Evolutionary conservation across 1,140 invertebrate genomes (phyloP).

Genomic region (Cardiocondyla obscurior): DNA sequence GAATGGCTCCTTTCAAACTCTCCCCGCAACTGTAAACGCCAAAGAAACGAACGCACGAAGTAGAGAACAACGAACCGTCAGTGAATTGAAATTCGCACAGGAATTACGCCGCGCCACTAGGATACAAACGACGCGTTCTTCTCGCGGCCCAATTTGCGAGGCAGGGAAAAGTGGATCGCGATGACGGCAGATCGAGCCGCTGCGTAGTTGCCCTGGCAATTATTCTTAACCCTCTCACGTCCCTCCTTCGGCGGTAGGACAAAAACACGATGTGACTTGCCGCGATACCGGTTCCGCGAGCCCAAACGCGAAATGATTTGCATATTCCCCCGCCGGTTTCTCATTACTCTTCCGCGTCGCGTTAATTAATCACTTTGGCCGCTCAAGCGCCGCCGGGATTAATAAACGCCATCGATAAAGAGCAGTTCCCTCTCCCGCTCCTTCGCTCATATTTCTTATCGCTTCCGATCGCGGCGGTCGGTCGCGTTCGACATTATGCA

Average conservation of each 20-base stretch:
- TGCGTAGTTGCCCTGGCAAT: conserved; percentile 25
- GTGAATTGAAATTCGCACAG: conserved; percentile 52
- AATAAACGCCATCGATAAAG: conserved; percentile 53
- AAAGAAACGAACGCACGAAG: background rate
- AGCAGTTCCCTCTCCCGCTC: conserved; percentile 16
- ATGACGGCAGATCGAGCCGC: conserved; percentile 8
- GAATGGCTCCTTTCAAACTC: no score
- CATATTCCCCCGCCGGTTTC: conserved; percentile 23
- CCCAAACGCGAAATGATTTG: conserved; percentile 42
- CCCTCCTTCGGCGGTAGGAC: conserved; percentile 7
- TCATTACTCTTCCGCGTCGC: conserved; percentile 30
- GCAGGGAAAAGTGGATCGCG: background rate
- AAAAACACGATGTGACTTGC: conserved; percentile 36
- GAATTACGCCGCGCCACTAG: conserved; percentile 19
- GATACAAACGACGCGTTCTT: conserved; percentile 51
- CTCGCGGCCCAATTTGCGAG: conserved; percentile 24
- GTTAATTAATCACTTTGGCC: conserved; percentile 36
- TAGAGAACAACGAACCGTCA: conserved; percentile 28
- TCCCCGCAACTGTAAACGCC: no score
- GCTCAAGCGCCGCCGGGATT: conserved; percentile 29
- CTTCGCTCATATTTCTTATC: conserved; percentile 25
- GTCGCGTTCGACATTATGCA: conserved; percentile 22
- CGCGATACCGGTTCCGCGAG: conserved; percentile 23
- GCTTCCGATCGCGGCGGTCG: conserved; percentile 2
- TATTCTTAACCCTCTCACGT: conserved; percentile 50